Evolutionary conservation across 2,113 vertebrate species (phyloP).

Genomic region (Leiothrix lutea): DNA sequence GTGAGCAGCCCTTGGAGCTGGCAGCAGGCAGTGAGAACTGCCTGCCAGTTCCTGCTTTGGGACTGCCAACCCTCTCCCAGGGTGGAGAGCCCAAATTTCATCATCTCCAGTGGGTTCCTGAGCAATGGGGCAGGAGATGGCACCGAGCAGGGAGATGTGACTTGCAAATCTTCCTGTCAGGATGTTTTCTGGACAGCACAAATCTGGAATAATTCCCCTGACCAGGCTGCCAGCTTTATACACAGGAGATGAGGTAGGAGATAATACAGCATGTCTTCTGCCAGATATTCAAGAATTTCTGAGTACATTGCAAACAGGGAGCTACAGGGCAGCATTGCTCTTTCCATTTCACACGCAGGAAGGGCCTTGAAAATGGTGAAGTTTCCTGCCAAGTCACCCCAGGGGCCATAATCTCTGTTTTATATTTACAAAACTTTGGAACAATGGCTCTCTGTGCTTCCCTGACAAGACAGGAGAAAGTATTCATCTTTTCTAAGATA

Average conservation of each 20-base stretch:
- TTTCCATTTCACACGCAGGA: neutral
- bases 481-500: neutral
- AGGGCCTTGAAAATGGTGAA: neutral
- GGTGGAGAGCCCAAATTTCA: neutral
- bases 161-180: conserved; percentile 15
- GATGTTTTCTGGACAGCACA: conserved; percentile 12
- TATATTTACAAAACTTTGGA: neutral
- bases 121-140: neutral
- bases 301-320: neutral
- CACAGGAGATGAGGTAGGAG: neutral
- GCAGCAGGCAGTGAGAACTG: neutral
- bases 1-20: neutral
- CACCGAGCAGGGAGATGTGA: neutral
- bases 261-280: neutral
- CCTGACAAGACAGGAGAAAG: neutral
- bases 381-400: neutral
- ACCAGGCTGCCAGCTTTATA: neutral
- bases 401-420: neutral
- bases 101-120: neutral
- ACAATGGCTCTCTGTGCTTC: neutral
- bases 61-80: neutral
- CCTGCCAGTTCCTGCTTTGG: neutral
- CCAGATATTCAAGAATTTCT: conserved; percentile 30
- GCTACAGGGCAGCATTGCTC: neutral
- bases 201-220: neutral